A percentile compares a stretch with the other conserved stretches of the same genome.
These are phyloP conservation scores for Pygocentrus nattereri DNA, from an alignment of 2,797 vertebrate genomes.

Conservation along the genomic window DNA sequence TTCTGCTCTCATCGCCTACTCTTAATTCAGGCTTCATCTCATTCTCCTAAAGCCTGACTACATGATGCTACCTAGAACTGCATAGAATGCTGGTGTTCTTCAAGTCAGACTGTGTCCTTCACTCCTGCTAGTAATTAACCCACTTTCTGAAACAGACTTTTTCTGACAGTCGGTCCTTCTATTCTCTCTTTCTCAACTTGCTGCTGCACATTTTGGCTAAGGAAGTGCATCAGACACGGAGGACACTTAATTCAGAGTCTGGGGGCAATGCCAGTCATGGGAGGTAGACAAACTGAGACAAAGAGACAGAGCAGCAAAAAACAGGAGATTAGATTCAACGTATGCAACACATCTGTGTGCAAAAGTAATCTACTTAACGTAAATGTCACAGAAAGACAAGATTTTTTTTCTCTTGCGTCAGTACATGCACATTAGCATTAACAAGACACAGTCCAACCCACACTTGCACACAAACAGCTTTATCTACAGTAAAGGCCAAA, in stretches of 20 bases:
- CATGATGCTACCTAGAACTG: background rate
- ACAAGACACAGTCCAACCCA: background rate
- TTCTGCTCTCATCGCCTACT: too few species aligned
- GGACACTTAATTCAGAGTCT: background rate
- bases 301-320: background rate
- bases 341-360: background rate
- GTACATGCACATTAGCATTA: background rate
- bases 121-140: conserved; percentile 41
- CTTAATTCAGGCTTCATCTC: background rate
- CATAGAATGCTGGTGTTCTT: background rate
- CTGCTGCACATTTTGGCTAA: background rate
- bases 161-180: background rate
- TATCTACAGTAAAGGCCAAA: background rate
- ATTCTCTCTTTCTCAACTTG: background rate
- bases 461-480: background rate
- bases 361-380: background rate
- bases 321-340: background rate
- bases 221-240: background rate
- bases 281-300: conserved; percentile 11
- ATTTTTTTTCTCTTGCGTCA: background rate
- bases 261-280: background rate
- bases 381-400: background rate
- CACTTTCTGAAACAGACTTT: conserved; percentile 10
- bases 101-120: conserved; percentile 7
- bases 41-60: background rate